Base-by-base conservation (phyloP, 2,888 invertebrate genomes). In the Lapara coniferarum region DNA sequence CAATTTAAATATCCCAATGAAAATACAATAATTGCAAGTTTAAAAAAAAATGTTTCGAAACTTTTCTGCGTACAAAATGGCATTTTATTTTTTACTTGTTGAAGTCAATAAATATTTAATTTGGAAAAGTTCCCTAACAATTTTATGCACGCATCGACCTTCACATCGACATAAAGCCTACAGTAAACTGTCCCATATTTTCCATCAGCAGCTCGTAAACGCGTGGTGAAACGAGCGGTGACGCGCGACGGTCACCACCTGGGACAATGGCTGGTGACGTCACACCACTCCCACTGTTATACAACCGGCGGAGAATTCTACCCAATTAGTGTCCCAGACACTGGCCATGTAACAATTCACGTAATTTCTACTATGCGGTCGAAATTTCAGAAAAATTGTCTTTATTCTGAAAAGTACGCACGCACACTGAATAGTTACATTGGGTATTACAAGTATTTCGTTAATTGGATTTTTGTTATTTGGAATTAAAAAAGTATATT, bases 111-210 rank as follows among this genome's bases (percentile, higher is more conserved):
- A 16, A 53, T 53, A 58, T 37, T 37, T 14, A 58, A 37, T 57
- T 46, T 59, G 10, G 5, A 59, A 59, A 37, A 4, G 13, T n/a
- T 3, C 8, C 10, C 16, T 46, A 16, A 7, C 37, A 37, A 37
- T 46, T 49, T 63, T 63, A 63, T 49, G n/a, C 19, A 13, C 63
- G 19, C 12, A 14, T 25, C 19, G 49, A 30, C 52, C 58, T 52
- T 30, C 30, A n/a, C 58, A 25, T 10, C 53, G 63, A 71, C 71
- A 70, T 72, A 67, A 71, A 63, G 25, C 30, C 67, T 19, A 37
- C 52, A 56, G 25, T 67, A 58, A 70, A 59, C 56, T 72, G 70
- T 70, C 71, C 71, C 67, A 70, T 57, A 63, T 63, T 19, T 49
- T 63, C 63, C 63, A 14, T 49, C 63, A 46, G 16, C 16, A 5